Evolutionary conservation across 1,140 invertebrate species (phyloP), one percentile per base, ranked within the genome.

Genomic region (Agraylea sexmaculata): DNA sequence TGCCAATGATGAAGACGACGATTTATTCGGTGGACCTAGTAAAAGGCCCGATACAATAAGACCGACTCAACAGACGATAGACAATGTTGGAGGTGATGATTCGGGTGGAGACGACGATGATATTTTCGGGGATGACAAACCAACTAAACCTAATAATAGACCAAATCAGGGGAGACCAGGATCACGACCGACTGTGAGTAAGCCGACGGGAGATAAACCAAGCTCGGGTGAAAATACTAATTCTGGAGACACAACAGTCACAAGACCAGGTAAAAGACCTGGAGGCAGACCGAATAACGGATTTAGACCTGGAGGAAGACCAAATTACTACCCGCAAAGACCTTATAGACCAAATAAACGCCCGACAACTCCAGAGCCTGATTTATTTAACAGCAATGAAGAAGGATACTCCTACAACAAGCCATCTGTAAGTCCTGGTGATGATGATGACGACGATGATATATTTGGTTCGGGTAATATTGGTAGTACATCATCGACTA

Each of bases 101-200:
- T n/a, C n/a, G n/a, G 48, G 41, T 39, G 47, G 40, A 35, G 47
- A 40, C 37, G 46, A 43, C 43, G 45, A 50, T 35, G 46, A 47
- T 23, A 37, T 42, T 27, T 41, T 42, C 25, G 40, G 43, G 3
- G 36, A 16, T 16, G 4, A 7, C 10, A 40, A 35, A 16, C 46
- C 42, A 10, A 17, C 39, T 31, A 38, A 17, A n/a, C 13, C 20
- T 41, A 23, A 31, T 12, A 36, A 16, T 23, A 45, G 45, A 43
- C 42, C 49, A 20, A 21, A 19, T 7, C 25, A 18, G 18, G 34
- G 35, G 4, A 42, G 31, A 50, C 35, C 44, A 18, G 42, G 15
- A 12, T 8, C 22, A n/a, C n/a, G 38, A 17, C 21, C 13, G 22
- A 35, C 8, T n/a, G n/a, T n/a, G n/a, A n/a, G n/a, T n/a, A n/a